Evolutionary conservation across 2,113 vertebrate genomes (phyloP).

Genomic region (Alligator mississippiensis): DNA sequence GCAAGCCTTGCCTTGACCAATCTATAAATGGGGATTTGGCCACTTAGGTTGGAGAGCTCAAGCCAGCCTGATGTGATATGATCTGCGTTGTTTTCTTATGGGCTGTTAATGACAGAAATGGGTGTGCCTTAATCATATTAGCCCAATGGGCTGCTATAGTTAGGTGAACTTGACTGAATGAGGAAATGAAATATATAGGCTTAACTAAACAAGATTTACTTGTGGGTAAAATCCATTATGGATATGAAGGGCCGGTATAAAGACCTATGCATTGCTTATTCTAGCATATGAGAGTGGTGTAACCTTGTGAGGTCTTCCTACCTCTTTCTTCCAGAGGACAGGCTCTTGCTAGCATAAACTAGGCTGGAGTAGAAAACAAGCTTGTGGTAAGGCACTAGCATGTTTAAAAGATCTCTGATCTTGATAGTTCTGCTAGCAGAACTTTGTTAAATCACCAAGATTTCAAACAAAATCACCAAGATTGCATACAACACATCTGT

Average conservation of each 20-base stretch:
- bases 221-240: background rate
- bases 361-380: background rate
- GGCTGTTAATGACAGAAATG: too few species aligned
- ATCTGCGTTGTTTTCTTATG: too few species aligned
- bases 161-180: background rate
- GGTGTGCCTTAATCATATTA: too few species aligned
- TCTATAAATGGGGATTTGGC: too few species aligned
- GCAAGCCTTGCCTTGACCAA: too few species aligned
- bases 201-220: constrained; percentile 39
- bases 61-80: too few species aligned
- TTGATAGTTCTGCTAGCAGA: too few species aligned
- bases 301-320: background rate
- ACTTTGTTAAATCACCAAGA: too few species aligned
- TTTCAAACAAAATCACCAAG: too few species aligned
- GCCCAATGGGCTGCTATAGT: too few species aligned
- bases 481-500: too few species aligned
- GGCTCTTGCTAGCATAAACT: background rate
- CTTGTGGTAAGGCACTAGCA: background rate
- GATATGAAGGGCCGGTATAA: background rate
- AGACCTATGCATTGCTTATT: background rate
- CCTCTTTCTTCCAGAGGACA: background rate
- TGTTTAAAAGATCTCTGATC: background rate
- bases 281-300: background rate
- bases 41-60: too few species aligned
- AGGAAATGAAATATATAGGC: background rate